Evolutionary conservation across 2,797 vertebrate species (phyloP).

Genomic region (Rhynchotus rufescens): DNA sequence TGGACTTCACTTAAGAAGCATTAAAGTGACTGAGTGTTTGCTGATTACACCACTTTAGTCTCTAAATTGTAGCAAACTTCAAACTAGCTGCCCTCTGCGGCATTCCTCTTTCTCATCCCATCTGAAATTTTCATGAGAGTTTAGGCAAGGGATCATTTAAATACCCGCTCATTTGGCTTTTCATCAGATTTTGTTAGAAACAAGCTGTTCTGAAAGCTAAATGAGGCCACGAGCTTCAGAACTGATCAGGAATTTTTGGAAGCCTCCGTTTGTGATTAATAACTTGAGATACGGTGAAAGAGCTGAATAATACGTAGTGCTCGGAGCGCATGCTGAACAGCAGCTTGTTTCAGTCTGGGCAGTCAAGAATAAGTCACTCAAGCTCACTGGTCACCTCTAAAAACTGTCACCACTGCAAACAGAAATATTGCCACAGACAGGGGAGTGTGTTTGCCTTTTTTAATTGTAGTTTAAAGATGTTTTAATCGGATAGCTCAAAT

Average conservation of each 20-base stretch:
- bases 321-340: not conserved
- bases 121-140: slow-evolving; percentile 67
- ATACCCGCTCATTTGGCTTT: slow-evolving; percentile 66
- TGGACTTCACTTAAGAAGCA: slow-evolving; percentile 55
- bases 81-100: slow-evolving; percentile 61
- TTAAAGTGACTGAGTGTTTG: slow-evolving; percentile 67
- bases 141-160: slow-evolving; percentile 74
- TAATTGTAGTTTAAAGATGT: slow-evolving; percentile 41
- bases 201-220: slow-evolving; percentile 70
- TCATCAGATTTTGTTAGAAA: slow-evolving; percentile 61
- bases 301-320: not conserved
- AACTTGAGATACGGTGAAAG: slow-evolving; percentile 17
- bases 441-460: slow-evolving; percentile 14
- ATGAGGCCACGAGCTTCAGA: slow-evolving; percentile 67
- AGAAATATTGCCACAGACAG: slow-evolving; percentile 1
- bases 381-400: slow-evolving; percentile 20
- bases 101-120: slow-evolving; percentile 62
- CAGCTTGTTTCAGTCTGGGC: not conserved
- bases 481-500: not conserved
- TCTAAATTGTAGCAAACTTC: slow-evolving; percentile 65
- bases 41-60: slow-evolving; percentile 59
- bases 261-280: slow-evolving; percentile 59
- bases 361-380: not conserved
- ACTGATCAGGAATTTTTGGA: slow-evolving; percentile 60
- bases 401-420: slow-evolving; percentile 1